Conservation (phyloP, 2,113 vertebrate species). For the Anoura caudifer region DNA sequence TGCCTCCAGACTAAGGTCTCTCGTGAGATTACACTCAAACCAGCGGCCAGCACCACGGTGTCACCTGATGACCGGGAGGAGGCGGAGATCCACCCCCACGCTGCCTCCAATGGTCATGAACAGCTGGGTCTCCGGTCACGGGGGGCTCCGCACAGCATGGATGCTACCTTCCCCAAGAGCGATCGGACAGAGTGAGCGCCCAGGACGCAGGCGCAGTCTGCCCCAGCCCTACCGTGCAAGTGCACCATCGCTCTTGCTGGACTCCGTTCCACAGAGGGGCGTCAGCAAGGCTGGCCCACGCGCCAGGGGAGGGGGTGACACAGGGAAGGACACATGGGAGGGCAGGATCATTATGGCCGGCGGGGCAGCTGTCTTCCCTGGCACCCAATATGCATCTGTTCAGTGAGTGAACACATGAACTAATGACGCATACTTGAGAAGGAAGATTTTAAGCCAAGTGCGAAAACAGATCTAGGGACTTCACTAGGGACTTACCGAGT, state of each 20-base stretch:
- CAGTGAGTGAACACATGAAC: background rate
- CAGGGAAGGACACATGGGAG: background rate
- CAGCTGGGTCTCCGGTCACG: background rate
- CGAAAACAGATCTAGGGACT: background rate
- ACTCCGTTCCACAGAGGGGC: background rate
- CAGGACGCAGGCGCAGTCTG: background rate
- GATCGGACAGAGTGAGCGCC: background rate
- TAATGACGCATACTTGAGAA: background rate
- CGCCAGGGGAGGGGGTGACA: background rate
- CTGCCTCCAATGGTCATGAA: background rate
- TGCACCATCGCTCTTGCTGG: background rate
- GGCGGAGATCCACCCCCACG: background rate
- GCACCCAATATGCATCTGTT: background rate
- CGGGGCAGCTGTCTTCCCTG: background rate
- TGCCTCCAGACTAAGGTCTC: background rate
- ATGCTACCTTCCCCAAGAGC: no score
- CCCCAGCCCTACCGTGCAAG: background rate
- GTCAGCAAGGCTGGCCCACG: background rate
- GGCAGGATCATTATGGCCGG: background rate
- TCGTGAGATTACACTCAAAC: background rate
- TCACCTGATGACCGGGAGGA: background rate
- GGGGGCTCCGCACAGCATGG: background rate
- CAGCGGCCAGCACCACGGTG: background rate
- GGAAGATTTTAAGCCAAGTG: background rate
- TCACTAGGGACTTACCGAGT: background rate